Conservation (phyloP, 2,113 vertebrate species). For the Probosciger aterrimus region DNA sequence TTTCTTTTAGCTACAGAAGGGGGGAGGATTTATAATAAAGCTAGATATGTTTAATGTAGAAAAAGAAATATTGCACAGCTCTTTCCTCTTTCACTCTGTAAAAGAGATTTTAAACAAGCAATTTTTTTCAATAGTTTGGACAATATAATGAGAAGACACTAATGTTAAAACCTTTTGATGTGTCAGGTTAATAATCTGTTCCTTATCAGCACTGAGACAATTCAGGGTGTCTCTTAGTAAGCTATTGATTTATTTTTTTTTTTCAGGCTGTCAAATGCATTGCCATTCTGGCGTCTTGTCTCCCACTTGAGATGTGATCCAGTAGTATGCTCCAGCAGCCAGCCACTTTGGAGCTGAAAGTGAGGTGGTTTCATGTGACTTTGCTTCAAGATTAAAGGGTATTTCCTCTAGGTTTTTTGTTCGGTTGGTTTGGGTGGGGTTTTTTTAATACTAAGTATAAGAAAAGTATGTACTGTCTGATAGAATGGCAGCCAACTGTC, state of each 20-base stretch:
- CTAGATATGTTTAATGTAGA: not conserved
- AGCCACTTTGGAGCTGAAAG: not conserved
- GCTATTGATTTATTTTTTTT: not conserved
- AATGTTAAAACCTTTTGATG: not conserved
- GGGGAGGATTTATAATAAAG: not conserved
- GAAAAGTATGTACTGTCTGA: not conserved
- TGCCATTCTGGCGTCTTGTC: not conserved
- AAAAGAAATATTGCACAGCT: not conserved
- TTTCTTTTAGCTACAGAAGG: not conserved
- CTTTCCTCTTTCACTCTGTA: not conserved
- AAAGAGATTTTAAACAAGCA: not conserved
- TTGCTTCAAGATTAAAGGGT: not conserved
- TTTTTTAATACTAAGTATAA: not conserved
- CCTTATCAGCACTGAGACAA: not conserved
- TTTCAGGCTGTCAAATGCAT: not conserved
- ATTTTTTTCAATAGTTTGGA: not conserved
- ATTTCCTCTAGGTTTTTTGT: not conserved
- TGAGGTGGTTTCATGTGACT: accelerated
- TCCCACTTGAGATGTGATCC: not conserved
- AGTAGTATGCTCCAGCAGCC: not conserved
- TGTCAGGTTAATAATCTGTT: not conserved
- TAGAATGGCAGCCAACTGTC: not conserved
- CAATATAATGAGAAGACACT: not conserved
- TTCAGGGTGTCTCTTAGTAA: not conserved
- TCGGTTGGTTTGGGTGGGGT: not conserved